Evolutionary conservation across 2,888 invertebrate genomes (phyloP), one percentile per base, ranked within the genome.

Genomic region (Dynastes grantii): DNA sequence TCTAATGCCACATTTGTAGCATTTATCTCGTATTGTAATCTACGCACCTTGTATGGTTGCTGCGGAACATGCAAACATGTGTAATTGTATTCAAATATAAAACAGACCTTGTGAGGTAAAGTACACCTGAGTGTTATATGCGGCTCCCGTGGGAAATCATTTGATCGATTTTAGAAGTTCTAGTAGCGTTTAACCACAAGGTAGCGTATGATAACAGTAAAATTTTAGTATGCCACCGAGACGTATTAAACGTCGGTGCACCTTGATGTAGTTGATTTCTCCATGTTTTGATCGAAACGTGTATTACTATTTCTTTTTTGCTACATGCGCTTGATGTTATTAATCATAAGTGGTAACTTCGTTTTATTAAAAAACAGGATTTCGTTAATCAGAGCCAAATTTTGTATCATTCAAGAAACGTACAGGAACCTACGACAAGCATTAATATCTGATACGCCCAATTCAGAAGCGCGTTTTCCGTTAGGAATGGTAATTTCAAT

Each of bases 61-160:
- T 51, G 65, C 32, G 61, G 55, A 71, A 79, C 77, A 77, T 77
- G 78, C 67, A 80, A 81, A 81, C 80, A 81, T 76, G 80, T 80
- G 81, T 81, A 81, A 82, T 82, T 82, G 81, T 80, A 78, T 82
- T 81, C 78, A 81, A 81, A 82, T 81, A 76, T 77, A 79, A 80
- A 78, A 77, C 75, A 63, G 76, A 73, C 63, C 80, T 76, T 78
- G 53, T 77, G 77, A 80, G 75, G 81, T 76, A 76, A 63, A 70
- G 73, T 77, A 75, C 81, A 80, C 79, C 78, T 81, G 80, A 80
- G 80, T 76, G 65, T 78, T 80, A 76, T 82, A 76, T 83, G 83
- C 81, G 80, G 82, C 82, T 76, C 84, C 77, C 83, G 32, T 79
- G 84, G 84, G 84, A 84, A 84, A 84, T 84, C 84, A 83, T 70